Evolutionary conservation across 2,113 vertebrate species (phyloP), one percentile per base, ranked within the genome.

Genomic region (Carettochelys insculpta): DNA sequence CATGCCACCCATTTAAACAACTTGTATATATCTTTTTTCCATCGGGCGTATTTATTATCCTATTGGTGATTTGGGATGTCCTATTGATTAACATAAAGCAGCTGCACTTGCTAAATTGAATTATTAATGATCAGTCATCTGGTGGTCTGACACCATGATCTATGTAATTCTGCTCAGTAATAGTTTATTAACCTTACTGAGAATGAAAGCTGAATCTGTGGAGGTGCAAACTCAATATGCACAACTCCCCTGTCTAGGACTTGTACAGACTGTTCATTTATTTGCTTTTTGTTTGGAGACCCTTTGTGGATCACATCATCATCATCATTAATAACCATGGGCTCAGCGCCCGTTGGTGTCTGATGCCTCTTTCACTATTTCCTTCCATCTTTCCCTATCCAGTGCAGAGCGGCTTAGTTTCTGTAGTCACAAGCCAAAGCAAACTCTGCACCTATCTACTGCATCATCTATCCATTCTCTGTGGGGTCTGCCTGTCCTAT

Each of bases 71-170:
- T 94, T 91, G 80, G 85, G 87, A 87, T 90, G 88, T 94, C 95
- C 88, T 20, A 47, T 77, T 88, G 92, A 89, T 95, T 83, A 90
- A 96, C 78, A 80, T 89, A 93, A 91, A 31, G 77, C 90, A 71
- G 56, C 83, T 87, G 76, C 79, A 53, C 56, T 83, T n/a, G 50
- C 71, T 90, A 93, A 78, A 86, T 51, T 95, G 90, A 91, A 95
- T 94, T 92, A 94, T 90, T 90, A 91, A 93, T 92, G 89, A 52
- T 80, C 94, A 93, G 56, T 94, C 92, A 95, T 82, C 77, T 68
- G 45, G 56, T 88, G 31, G 79, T 90, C 87, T 90, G 90, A 89
- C 86, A 92, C 79, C 27, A 76, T 25, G 10, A 25, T 82, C 71
- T 51, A 41, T 53, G 78, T 78, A 65, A 51, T n/a, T 93, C 85